These are phyloP conservation scores for Drosophila insularis DNA, from an alignment of 1,140 invertebrate genomes.

Conservation along the genomic window DNA sequence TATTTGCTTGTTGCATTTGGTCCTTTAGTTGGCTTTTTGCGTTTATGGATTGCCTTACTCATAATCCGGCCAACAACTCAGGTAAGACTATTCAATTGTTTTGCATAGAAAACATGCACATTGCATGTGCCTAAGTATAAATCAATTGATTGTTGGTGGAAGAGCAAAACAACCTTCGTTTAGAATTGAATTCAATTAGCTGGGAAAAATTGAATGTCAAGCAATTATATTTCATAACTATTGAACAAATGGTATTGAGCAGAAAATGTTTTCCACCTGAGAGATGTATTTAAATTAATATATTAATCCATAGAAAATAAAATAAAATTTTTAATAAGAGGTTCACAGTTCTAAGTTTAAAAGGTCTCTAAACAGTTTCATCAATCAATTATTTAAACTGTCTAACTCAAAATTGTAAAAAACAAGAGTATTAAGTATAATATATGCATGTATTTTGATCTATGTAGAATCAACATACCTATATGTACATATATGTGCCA, in stretches of 20 bases:
- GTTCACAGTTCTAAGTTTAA: too few relatives aligned
- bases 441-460: too few relatives aligned
- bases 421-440: too few relatives aligned
- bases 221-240: constrained; percentile 31
- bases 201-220: neutral
- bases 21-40: constrained; percentile 93
- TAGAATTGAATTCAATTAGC: constrained; percentile 51
- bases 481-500: neutral
- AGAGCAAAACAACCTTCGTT: constrained; percentile 45
- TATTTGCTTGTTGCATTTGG: constrained; percentile 94
- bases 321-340: too few relatives aligned
- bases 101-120: constrained; percentile 18
- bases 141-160: constrained; percentile 38
- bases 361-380: too few relatives aligned
- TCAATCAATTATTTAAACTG: too few relatives aligned
- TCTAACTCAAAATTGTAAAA: too few relatives aligned
- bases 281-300: too few relatives aligned
- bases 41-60: constrained; percentile 93
- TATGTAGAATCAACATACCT: too few relatives aligned
- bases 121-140: constrained; percentile 12
- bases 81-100: constrained; percentile 48
- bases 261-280: neutral
- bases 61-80: constrained; percentile 91
- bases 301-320: too few relatives aligned
- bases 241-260: neutral